phyloP scores from a whole-genome alignment of 2,888 invertebrate species.

The Eupithecia subfuscata region DNA sequence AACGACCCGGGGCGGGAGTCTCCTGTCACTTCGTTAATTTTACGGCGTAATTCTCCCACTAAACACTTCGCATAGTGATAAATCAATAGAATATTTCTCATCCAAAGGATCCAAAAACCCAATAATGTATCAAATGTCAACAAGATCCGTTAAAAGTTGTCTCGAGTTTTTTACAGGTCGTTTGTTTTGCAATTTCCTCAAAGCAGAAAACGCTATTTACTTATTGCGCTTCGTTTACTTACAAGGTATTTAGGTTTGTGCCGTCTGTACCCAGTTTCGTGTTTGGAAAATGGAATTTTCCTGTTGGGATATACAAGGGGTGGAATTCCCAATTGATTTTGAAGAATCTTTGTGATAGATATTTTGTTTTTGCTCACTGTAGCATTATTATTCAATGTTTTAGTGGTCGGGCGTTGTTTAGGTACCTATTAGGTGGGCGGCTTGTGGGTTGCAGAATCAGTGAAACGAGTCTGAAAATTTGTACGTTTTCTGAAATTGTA shows the following conservation, averaged over 20 bases:
- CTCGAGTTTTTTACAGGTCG: slow-evolving; percentile 68
- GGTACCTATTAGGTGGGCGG: slow-evolving; percentile 22
- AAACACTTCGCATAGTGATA: no score
- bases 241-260: slow-evolving; percentile 80
- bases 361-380: slow-evolving; percentile 62
- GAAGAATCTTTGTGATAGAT: slow-evolving; percentile 67
- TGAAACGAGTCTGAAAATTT: slow-evolving; percentile 1
- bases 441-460: slow-evolving; percentile 12
- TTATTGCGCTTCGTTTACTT: slow-evolving; percentile 82
- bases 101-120: not conserved
- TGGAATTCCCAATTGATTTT: slow-evolving; percentile 77
- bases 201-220: slow-evolving; percentile 77
- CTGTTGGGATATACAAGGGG: slow-evolving; percentile 71
- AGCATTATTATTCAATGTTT: slow-evolving; percentile 48
- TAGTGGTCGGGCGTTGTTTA: slow-evolving; percentile 28
- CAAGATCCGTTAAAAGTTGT: slow-evolving; percentile 66
- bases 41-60: no score
- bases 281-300: slow-evolving; percentile 81
- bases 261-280: slow-evolving; percentile 75
- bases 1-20: no score
- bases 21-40: no score
- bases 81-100: not conserved
- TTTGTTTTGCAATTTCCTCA: slow-evolving; percentile 74
- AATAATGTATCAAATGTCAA: slow-evolving; percentile 26
- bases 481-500: slow-evolving; percentile 1